Conservation (phyloP, 1,140 invertebrate species). For the Bacillus rossius region DNA sequence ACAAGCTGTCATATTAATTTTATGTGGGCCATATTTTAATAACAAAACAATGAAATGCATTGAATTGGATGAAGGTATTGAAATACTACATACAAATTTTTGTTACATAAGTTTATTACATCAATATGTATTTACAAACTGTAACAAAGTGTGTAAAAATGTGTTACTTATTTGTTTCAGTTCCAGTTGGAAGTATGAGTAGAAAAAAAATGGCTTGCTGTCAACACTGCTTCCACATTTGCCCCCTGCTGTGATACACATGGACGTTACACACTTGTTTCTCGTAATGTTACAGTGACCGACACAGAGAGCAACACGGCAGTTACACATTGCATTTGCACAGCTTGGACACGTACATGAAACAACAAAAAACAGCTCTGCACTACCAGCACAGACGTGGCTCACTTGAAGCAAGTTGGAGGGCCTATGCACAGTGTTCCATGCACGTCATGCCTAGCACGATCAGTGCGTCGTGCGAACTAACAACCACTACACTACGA, state of each 20-base stretch:
- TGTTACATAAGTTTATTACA: neutral
- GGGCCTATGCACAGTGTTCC: too few species aligned
- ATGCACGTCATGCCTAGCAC: too few species aligned
- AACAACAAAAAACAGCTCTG: too few species aligned
- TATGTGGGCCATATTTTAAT: too few species aligned
- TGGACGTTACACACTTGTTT: neutral
- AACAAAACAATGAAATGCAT: too few species aligned
- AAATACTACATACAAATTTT: too few species aligned
- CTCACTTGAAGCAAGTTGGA: too few species aligned
- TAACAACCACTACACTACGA: too few species aligned
- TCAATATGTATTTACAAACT: slow-evolving; percentile 2
- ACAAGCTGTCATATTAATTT: too few species aligned
- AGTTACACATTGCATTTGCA: neutral
- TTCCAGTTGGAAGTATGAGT: neutral
- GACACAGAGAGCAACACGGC: neutral
- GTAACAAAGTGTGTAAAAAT: slow-evolving; percentile 6
- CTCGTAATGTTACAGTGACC: neutral
- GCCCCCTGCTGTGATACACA: neutral
- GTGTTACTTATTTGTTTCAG: neutral
- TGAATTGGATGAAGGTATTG: too few species aligned
- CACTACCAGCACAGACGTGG: too few species aligned
- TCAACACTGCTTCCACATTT: neutral
- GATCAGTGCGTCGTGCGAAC: too few species aligned
- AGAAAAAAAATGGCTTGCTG: neutral
- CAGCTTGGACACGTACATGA: neutral